Conservation (phyloP, 2,113 vertebrate genomes). For the Arizona elegans region DNA sequence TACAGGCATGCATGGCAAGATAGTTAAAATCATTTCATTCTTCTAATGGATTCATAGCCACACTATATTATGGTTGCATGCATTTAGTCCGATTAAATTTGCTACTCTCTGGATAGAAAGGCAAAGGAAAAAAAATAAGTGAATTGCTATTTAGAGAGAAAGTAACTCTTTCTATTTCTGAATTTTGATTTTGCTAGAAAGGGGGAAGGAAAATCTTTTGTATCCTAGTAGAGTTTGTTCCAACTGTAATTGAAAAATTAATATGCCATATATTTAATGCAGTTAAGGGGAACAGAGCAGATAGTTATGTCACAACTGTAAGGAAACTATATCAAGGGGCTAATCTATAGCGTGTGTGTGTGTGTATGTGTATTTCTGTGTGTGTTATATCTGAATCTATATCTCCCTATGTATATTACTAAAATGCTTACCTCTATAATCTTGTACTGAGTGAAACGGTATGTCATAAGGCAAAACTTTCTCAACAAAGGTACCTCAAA, state of each 20-base stretch:
- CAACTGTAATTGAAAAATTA: not conserved
- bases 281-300: not conserved
- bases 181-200: not conserved
- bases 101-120: not conserved
- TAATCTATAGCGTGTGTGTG: not conserved
- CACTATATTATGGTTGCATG: not conserved
- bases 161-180: not conserved
- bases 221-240: not conserved
- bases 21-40: not conserved
- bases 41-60: not conserved
- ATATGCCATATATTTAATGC: not conserved
- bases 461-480: not conserved
- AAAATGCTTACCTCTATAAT: too few relatives aligned
- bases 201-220: not conserved
- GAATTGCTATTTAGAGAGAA: not conserved
- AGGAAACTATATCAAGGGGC: not conserved
- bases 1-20: not conserved
- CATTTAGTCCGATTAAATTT: not conserved
- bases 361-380: not conserved
- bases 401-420: not conserved
- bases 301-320: not conserved
- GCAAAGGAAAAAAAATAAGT: not conserved
- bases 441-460: too few relatives aligned
- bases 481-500: not conserved
- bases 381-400: not conserved